phyloP scores from a whole-genome alignment of 2,888 invertebrate genomes.

The Petrophora chlorosata region DNA sequence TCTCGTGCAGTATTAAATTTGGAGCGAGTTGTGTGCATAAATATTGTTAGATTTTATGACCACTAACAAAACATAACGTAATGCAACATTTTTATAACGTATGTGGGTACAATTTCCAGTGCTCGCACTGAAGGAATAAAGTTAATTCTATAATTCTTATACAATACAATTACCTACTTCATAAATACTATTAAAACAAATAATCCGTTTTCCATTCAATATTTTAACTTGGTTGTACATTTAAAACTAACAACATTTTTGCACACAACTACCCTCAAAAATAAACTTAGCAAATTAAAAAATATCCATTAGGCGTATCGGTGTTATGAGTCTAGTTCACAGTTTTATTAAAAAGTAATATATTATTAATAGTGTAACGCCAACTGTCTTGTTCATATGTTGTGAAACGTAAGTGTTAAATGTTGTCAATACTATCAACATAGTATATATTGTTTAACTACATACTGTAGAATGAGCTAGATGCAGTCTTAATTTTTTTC shows the following conservation, averaged over 20 bases:
- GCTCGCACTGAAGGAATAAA: too few relatives aligned
- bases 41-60: not conserved
- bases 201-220: too few relatives aligned
- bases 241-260: conserved; percentile 17
- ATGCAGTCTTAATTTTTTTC: conserved; percentile 79
- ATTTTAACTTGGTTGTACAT: too few relatives aligned
- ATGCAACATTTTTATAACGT: too few relatives aligned
- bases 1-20: conserved; percentile 62
- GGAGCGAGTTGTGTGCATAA: conserved; percentile 56
- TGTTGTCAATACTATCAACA: conserved; percentile 57
- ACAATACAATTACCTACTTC: too few relatives aligned
- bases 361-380: conserved; percentile 49
- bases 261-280: conserved; percentile 60
- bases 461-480: conserved; percentile 80
- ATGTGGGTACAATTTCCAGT: too few relatives aligned
- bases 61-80: not conserved
- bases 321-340: conserved; percentile 78
- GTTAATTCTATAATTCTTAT: too few relatives aligned
- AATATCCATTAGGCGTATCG: conserved; percentile 77
- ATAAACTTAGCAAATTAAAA: conserved; percentile 61
- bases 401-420: conserved; percentile 76
- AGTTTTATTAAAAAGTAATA: conserved; percentile 45
- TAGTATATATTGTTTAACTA: conserved; percentile 69
- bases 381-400: conserved; percentile 77
- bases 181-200: too few relatives aligned